phyloP scores from a whole-genome alignment of 2,888 invertebrate species.

The Smittia aterrima region DNA sequence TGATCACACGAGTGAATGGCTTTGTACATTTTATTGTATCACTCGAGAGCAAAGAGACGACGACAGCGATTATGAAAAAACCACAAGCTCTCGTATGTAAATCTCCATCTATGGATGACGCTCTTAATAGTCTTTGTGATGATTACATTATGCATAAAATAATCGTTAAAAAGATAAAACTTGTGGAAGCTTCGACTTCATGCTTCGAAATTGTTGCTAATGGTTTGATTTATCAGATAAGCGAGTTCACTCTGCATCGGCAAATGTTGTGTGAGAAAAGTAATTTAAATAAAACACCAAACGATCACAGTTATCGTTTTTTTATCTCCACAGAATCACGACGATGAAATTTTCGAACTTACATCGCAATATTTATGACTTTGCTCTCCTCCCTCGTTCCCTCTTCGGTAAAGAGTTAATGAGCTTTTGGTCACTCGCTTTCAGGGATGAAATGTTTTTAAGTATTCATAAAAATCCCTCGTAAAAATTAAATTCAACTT shows the following conservation, averaged over 20 bases:
- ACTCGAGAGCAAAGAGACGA: not conserved
- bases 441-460: slow-evolving; percentile 10
- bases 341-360: not conserved
- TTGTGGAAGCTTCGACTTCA: slow-evolving; percentile 2
- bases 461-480: slow-evolving; percentile 25
- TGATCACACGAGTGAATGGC: not conserved
- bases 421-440: slow-evolving; percentile 31
- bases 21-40: not conserved
- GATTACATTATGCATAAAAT: slow-evolving; percentile 40
- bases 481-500: slow-evolving; percentile 30
- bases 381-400: not conserved
- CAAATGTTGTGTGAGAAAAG: slow-evolving; percentile 31
- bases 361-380: not conserved
- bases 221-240: slow-evolving; percentile 40
- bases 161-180: slow-evolving; percentile 36
- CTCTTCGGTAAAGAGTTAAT: slow-evolving; percentile 27
- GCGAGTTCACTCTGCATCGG: not conserved
- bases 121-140: slow-evolving; percentile 35
- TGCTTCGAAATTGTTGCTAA: slow-evolving; percentile 31
- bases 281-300: slow-evolving; percentile 6
- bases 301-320: slow-evolving; percentile 24
- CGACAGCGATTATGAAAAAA: not conserved
- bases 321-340: not conserved
- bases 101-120: not conserved
- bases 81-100: not conserved